Evolutionary conservation across 2,113 vertebrate species (phyloP).

Genomic region (human): DNA sequence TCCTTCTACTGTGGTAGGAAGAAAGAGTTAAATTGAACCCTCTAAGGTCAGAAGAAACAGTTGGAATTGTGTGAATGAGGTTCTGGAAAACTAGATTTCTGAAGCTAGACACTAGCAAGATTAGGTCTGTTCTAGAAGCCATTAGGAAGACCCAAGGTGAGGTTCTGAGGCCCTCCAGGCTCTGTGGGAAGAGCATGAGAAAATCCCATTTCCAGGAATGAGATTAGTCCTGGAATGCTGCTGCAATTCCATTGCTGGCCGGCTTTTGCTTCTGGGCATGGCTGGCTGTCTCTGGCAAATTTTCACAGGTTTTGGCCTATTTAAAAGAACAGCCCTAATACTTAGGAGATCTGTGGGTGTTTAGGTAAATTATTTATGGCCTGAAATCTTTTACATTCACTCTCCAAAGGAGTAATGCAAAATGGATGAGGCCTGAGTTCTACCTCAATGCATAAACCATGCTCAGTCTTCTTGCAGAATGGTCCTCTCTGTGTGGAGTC

Average conservation of each 20-base stretch:
- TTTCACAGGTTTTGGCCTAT: conserved; percentile 72
- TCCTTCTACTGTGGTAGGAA: neutral
- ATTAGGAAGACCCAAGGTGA: neutral
- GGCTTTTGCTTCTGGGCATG: neutral
- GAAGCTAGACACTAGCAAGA: neutral
- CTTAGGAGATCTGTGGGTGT: conserved; percentile 66
- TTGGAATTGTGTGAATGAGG: neutral
- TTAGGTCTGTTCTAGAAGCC: neutral
- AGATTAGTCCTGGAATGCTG: neutral
- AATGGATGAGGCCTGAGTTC: conserved; percentile 81
- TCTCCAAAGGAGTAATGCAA: conserved; percentile 79
- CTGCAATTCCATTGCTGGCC: neutral
- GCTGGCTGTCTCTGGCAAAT: conserved; percentile 10
- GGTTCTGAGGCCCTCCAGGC: neutral
- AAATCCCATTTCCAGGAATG: neutral
- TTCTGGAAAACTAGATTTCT: conserved; percentile 12
- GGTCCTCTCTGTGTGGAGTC: conserved; percentile 64
- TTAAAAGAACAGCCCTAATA: conserved; percentile 70
- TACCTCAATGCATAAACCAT: conserved; percentile 75
- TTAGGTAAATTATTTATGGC: conserved; percentile 83
- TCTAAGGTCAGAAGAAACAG: neutral
- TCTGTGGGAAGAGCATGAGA: neutral
- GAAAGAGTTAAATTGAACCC: neutral
- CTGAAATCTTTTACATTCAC: conserved; percentile 76
- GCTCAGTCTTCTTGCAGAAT: conserved; percentile 73